Evolutionary conservation across 2,113 vertebrate genomes (phyloP).

Genomic region (Paratilapia polleni): DNA sequence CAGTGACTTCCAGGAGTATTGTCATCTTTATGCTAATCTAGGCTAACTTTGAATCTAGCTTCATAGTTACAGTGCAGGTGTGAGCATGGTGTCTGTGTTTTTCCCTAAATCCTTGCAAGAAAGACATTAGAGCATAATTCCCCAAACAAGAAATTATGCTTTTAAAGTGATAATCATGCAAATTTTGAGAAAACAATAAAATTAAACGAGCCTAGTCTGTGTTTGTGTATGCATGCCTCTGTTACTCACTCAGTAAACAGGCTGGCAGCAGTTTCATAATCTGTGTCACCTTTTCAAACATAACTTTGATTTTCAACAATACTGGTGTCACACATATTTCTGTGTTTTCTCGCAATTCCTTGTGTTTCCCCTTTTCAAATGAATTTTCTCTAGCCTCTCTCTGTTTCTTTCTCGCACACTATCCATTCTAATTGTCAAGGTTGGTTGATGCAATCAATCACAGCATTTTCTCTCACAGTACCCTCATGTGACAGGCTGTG

Average conservation of each 20-base stretch:
- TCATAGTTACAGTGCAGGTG: not conserved
- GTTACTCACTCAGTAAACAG: not conserved
- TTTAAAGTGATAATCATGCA: not conserved
- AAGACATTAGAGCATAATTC: no score
- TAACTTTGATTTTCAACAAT: slow-evolving; percentile 2
- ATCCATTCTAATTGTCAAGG: slow-evolving; percentile 37
- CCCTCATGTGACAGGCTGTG: slow-evolving; percentile 30
- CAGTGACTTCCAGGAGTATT: no score
- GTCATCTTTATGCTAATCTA: not conserved
- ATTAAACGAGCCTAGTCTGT: not conserved
- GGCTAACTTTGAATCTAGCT: not conserved
- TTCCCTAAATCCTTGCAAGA: not conserved
- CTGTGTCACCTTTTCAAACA: slow-evolving; percentile 8
- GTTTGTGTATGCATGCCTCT: not conserved
- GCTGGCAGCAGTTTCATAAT: not conserved
- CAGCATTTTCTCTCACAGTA: slow-evolving; percentile 47
- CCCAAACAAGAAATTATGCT: not conserved
- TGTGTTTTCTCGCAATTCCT: slow-evolving; percentile 2
- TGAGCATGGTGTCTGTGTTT: not conserved
- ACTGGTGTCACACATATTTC: slow-evolving; percentile 8
- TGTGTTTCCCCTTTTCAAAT: slow-evolving; percentile 15
- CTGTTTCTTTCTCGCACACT: not conserved
- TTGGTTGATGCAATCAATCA: slow-evolving; percentile 55
- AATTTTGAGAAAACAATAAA: not conserved
- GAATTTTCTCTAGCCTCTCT: slow-evolving; percentile 9